Evolutionary conservation across 2,797 vertebrate species (phyloP).

Genomic region (Caiman crocodilus): DNA sequence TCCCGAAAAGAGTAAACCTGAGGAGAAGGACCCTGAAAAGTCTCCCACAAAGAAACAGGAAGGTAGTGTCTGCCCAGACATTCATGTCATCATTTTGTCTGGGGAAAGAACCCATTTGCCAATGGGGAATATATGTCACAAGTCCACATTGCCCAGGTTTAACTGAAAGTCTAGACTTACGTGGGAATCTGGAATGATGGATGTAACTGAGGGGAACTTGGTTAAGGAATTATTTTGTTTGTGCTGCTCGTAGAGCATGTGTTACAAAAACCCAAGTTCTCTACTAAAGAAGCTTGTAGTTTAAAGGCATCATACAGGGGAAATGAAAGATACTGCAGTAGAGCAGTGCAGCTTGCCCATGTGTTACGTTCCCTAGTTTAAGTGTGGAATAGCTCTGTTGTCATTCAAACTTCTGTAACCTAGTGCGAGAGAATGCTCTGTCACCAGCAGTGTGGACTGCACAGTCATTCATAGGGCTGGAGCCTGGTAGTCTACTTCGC

Average conservation of each 20-base stretch:
- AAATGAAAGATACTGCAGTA: background rate
- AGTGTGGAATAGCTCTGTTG: accelerated
- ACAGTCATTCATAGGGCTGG: accelerated
- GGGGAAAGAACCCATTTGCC: background rate
- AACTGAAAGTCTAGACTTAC: background rate
- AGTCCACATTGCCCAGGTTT: background rate
- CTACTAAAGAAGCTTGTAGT: background rate
- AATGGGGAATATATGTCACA: background rate
- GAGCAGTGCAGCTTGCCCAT: background rate
- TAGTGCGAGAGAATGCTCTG: background rate
- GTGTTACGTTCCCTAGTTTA: background rate
- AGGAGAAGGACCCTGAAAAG: slow-evolving; percentile 97
- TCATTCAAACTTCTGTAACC: background rate
- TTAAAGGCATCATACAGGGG: background rate
- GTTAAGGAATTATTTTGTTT: background rate
- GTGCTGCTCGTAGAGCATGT: too few species aligned
- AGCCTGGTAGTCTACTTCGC: background rate
- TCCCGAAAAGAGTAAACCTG: slow-evolving; percentile 94
- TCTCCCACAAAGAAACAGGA: slow-evolving; percentile 96
- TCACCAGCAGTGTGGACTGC: background rate
- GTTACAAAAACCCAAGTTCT: too few species aligned
- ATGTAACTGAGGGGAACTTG: background rate
- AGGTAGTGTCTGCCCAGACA: slow-evolving; percentile 77
- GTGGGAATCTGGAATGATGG: background rate
- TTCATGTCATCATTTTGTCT: accelerated